These are phyloP conservation scores for Leucoma salicis DNA, from an alignment of 2,888 invertebrate species.

Conservation along the genomic window DNA sequence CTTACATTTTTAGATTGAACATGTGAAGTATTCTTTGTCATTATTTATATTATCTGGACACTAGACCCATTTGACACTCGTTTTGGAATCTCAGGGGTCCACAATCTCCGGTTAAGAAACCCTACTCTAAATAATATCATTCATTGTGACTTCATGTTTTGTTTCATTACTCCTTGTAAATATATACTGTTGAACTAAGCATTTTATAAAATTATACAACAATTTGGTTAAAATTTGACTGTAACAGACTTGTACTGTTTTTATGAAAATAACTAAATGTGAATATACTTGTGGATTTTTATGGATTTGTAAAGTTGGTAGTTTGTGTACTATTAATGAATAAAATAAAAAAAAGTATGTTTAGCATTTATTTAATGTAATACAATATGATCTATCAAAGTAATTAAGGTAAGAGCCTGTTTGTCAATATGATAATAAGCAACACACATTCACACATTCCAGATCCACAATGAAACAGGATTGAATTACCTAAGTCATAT, in stretches of 20 bases:
- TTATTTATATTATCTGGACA: no score
- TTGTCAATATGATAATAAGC: no score
- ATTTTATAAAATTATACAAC: slow-evolving; percentile 16
- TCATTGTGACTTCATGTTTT: slow-evolving; percentile 2
- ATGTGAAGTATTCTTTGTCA: no score
- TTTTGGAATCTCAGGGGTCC: no score
- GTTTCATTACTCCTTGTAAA: slow-evolving; percentile 24
- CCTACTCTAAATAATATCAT: not conserved
- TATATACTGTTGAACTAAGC: slow-evolving; percentile 13
- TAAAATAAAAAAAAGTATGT: not conserved
- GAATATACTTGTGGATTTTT: not conserved
- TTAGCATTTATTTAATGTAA: not conserved
- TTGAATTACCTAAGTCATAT: slow-evolving; percentile 13
- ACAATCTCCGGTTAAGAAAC: no score
- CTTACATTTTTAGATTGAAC: no score
- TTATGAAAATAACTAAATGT: not conserved
- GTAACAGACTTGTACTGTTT: no score
- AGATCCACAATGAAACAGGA: slow-evolving; percentile 12
- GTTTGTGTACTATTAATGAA: not conserved
- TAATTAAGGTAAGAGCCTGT: no score
- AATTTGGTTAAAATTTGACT: not conserved
- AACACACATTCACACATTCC: slow-evolving; percentile 19
- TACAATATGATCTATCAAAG: not conserved
- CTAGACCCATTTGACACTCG: no score
- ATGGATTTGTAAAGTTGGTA: not conserved